Conservation (phyloP, 1,140 invertebrate species). For the Leptinotarsa lineolata region DNA sequence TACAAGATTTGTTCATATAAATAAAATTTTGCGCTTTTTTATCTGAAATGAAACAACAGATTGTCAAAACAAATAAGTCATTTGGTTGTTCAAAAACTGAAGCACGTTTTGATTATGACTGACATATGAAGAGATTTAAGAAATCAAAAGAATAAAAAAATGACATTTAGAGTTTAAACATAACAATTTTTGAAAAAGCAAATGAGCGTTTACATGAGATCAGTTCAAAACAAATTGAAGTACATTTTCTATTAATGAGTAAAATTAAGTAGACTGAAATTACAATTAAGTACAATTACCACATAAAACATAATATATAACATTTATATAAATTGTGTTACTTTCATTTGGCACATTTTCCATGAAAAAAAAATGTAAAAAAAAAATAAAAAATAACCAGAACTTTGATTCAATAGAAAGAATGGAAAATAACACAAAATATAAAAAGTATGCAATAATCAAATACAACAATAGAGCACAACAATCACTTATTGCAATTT, state of each 20-base stretch:
- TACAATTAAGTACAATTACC: constrained; percentile 33
- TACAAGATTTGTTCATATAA: constrained; percentile 19
- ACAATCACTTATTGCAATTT: constrained; percentile 50
- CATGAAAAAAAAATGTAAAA: constrained; percentile 25
- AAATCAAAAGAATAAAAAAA: too few species aligned
- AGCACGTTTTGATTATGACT: not conserved
- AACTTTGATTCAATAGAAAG: constrained; percentile 13
- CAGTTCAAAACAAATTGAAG: constrained; percentile 9
- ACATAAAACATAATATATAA: constrained; percentile 23
- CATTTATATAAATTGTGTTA: constrained; percentile 24
- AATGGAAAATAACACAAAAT: constrained; percentile 27
- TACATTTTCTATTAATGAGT: not conserved
- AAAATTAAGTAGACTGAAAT: constrained; percentile 22
- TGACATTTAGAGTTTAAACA: too few species aligned
- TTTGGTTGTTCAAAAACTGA: constrained; percentile 6
- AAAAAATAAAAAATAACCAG: not conserved
- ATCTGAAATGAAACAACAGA: constrained; percentile 10
- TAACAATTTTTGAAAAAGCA: not conserved
- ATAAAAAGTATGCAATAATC: constrained; percentile 27
- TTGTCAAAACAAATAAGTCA: not conserved
- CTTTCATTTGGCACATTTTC: constrained; percentile 42
- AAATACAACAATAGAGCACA: constrained; percentile 46
- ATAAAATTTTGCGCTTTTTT: constrained; percentile 20
- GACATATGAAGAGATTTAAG: not conserved
- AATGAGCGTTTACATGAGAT: not conserved